Base-by-base conservation (phyloP, 1,140 invertebrate genomes). In the Carcinoscorpius rotundicauda region DNA sequence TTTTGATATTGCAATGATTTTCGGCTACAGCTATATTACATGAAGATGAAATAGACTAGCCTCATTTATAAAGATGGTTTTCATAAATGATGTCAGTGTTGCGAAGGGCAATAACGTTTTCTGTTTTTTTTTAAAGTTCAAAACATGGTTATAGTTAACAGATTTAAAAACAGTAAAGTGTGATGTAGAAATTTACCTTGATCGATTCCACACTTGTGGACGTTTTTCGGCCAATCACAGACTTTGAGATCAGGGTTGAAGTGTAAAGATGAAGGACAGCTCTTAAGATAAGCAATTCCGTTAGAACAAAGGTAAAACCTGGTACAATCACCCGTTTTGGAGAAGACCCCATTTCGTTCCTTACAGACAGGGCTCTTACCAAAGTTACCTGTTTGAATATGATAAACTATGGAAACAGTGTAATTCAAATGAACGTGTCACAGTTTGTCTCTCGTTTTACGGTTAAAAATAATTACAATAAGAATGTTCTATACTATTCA, bases 291-390 rank as follows among this genome's bases (percentile, higher is more conserved):
- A 1, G 72, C 64, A n/a, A 68, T 53, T 3, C 69, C 71, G 57
- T 72, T 61, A 9, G 66, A 68, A 55, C 73, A 74, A n/a, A 72
- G 69, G 53, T 66, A 73, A 60, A 73, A 73, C 4, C 51, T 61
- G 9, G 55, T 66, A 51, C 71, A 73, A 5, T 67, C 59, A 9
- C 51, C 49, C 4, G 58, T 52, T 52, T 67, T 9, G 9, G 66
- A 51, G 29, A 58, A 57, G 4, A 58, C n/a, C 6, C 66, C 66
- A 4, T 49, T 55, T 49, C 51, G 6, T 49, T 11, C 3, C 4
- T n/a, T 11, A 50, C 66, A 67, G 4, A 11, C 5, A 29, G 62
- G 52, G 61, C 64, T 58, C 3, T 48, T 11, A 3, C 3, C 8
- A 6, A 29, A 49, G 8, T 3, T 3, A 11, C 8, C 61, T 66